Conservation (phyloP, 2,113 vertebrate genomes). For the Nannospalax galili region DNA sequence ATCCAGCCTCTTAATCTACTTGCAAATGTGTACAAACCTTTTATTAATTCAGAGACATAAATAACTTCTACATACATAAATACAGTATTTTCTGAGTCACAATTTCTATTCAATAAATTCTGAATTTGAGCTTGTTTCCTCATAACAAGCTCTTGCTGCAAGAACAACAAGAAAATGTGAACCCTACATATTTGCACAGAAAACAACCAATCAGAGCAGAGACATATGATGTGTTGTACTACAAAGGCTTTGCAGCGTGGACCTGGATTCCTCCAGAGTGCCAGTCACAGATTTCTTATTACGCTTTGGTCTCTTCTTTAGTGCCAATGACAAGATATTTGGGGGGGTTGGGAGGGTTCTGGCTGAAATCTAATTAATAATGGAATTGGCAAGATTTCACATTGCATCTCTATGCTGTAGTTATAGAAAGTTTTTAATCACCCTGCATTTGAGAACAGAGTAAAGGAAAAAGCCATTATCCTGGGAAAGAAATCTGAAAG, state of each 20-base stretch:
- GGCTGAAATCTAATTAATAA: constrained; percentile 83
- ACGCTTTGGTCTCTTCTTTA: constrained; percentile 76
- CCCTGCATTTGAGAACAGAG: constrained; percentile 56
- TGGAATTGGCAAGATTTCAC: constrained; percentile 81
- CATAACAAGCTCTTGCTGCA: constrained; percentile 51
- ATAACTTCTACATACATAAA: background rate
- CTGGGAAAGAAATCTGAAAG: constrained; percentile 60
- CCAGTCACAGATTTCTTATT: constrained; percentile 76
- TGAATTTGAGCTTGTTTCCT: constrained; percentile 58
- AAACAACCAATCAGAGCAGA: constrained; percentile 33
- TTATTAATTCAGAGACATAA: background rate
- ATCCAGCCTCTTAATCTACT: background rate
- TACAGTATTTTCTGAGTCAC: background rate
- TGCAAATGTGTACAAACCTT: background rate
- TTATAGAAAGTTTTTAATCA: constrained; percentile 65
- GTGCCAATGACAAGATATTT: constrained; percentile 79
- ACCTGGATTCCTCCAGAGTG: constrained; percentile 58
- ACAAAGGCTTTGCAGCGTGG: constrained; percentile 67
- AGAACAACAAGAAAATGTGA: constrained; percentile 33
- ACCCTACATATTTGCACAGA: constrained; percentile 64
- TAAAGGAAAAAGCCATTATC: constrained; percentile 57
- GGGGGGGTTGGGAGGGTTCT: background rate
- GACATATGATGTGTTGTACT: constrained; percentile 63
- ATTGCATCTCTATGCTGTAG: constrained; percentile 69
- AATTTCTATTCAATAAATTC: constrained; percentile 55